A percentile compares a stretch with the other conserved stretches of the same genome.
Conservation (phyloP, 2,888 invertebrate species). For the Terebella lapidaria region DNA sequence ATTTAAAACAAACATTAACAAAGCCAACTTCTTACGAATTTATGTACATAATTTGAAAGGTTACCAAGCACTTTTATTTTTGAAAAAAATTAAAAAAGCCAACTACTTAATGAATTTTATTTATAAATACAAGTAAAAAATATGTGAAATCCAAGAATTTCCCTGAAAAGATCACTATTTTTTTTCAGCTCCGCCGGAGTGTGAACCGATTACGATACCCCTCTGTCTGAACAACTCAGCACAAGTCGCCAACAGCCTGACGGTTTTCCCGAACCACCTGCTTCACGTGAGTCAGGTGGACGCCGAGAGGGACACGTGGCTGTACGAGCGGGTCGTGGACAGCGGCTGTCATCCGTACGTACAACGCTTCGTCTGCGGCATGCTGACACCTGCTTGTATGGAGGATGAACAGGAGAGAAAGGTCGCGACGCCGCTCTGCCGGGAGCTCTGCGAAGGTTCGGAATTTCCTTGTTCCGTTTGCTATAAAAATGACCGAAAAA, state of each 20-base stretch:
- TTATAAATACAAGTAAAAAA: too few relatives aligned
- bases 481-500: neutral
- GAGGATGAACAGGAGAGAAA: neutral
- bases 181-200: neutral
- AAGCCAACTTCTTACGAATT: too few relatives aligned
- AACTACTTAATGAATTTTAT: too few relatives aligned
- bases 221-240: neutral
- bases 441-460: neutral
- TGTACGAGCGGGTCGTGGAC: neutral
- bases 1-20: too few relatives aligned
- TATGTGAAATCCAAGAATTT: too few relatives aligned
- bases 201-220: neutral
- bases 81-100: too few relatives aligned
- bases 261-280: neutral
- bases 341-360: neutral
- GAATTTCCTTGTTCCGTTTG: neutral
- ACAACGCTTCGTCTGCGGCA: neutral
- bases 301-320: neutral
- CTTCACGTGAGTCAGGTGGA: neutral
- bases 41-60: too few relatives aligned
- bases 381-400: neutral
- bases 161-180: too few relatives aligned
- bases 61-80: too few relatives aligned
- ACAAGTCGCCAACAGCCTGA: neutral
- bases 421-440: neutral